Evolutionary conservation across 2,113 vertebrate genomes (phyloP).

Genomic region (Mola mola): DNA sequence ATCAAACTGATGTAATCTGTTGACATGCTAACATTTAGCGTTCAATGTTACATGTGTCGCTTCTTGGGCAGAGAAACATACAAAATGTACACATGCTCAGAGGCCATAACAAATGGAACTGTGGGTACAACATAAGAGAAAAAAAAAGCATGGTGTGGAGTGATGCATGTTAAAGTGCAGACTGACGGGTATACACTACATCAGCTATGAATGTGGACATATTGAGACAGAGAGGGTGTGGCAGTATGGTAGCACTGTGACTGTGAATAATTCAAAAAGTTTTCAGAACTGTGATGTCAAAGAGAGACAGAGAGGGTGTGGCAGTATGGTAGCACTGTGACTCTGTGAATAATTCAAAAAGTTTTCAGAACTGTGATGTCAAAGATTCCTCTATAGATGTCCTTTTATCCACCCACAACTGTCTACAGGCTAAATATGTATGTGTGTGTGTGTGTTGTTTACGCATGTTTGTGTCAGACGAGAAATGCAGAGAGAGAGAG

Average conservation of each 20-base stretch:
- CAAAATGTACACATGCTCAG: conserved; percentile 21
- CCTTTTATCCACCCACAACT: conserved; percentile 19
- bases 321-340: conserved; percentile 7
- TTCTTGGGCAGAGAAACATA: conserved; percentile 15
- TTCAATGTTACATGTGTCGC: conserved; percentile 19
- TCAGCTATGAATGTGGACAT: conserved; percentile 17
- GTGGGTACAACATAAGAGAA: conserved; percentile 25
- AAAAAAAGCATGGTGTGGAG: conserved; percentile 18
- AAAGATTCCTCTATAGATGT: conserved; percentile 46
- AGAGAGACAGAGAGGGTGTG: neutral
- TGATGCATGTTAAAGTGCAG: conserved; percentile 22
- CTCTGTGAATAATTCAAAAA: conserved; percentile 64
- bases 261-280: conserved; percentile 64
- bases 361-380: conserved; percentile 61
- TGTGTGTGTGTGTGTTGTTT: conserved; percentile 25
- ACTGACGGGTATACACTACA: conserved; percentile 4
- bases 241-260: conserved; percentile 7
- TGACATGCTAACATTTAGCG: conserved; percentile 13
- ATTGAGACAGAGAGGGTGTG: conserved; percentile 1
- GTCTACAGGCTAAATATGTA: conserved; percentile 7
- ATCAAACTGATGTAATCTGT: conserved; percentile 18
- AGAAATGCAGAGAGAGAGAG: conserved; percentile 8
- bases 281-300: conserved; percentile 60
- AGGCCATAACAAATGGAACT: conserved; percentile 10
- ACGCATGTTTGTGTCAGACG: conserved; percentile 37